Conservation (phyloP, 2,113 vertebrate species). For the Dipodomys spectabilis region DNA sequence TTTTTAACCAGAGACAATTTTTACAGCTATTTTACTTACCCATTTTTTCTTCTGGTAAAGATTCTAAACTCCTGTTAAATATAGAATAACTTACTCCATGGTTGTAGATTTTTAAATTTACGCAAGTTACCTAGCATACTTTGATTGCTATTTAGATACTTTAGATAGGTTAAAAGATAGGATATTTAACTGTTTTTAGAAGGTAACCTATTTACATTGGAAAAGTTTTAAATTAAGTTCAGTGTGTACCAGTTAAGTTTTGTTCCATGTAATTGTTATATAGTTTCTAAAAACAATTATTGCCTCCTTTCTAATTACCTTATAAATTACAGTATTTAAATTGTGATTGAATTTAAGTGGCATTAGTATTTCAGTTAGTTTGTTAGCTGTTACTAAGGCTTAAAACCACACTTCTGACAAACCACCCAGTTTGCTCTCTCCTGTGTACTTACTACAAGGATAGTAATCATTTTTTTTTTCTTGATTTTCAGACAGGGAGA, state of each 20-base stretch:
- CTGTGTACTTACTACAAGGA: background rate
- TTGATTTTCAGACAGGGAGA: slow-evolving; percentile 90
- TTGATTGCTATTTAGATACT: background rate
- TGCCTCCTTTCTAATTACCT: slow-evolving; percentile 14
- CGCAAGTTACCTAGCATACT: background rate
- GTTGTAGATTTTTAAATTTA: background rate
- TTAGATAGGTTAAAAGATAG: background rate
- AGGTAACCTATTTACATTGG: background rate
- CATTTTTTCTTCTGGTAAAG: slow-evolving; percentile 5
- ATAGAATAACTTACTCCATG: background rate
- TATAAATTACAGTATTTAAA: slow-evolving; percentile 7
- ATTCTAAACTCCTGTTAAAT: slow-evolving; percentile 4
- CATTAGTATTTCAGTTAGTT: slow-evolving; percentile 21
- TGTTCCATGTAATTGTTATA: background rate
- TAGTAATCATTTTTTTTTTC: slow-evolving; percentile 61
- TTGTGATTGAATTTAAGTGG: slow-evolving; percentile 24
- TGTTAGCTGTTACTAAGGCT: background rate
- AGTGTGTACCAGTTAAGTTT: background rate
- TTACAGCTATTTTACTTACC: background rate
- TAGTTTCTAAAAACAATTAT: slow-evolving; percentile 40
- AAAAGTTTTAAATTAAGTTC: background rate
- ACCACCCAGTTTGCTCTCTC: background rate
- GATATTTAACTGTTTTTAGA: background rate
- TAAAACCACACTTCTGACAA: background rate
- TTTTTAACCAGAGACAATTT: background rate